A percentile compares a stretch with the other conserved stretches of the same genome.
phyloP scores from a whole-genome alignment of 1,140 invertebrate genomes.

The Mesaphorura yosii region DNA sequence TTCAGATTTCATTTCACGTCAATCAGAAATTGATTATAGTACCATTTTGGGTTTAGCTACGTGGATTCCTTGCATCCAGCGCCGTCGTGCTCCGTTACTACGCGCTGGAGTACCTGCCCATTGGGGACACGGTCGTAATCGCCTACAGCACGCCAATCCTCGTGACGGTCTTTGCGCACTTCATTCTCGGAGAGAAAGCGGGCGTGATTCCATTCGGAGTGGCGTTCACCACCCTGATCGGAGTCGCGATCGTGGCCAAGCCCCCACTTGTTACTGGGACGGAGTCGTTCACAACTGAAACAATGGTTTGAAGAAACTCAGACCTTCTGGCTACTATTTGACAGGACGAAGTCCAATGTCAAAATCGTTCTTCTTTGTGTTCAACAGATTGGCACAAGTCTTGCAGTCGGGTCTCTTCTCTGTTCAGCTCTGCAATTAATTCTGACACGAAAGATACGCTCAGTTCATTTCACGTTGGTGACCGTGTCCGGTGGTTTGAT shows the following conservation, averaged over 20 bases:
- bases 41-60: conserved; percentile 6
- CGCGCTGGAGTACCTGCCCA: not conserved
- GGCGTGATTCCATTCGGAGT: conserved; percentile 70
- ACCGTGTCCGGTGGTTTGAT: conserved; percentile 11
- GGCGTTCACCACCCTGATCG: conserved; percentile 65
- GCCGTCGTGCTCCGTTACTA: not conserved
- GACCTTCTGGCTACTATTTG: not conserved
- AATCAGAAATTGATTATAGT: too few relatives aligned
- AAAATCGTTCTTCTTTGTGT: too few relatives aligned
- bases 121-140: conserved; percentile 5
- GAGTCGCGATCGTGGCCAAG: conserved; percentile 70
- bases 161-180: conserved; percentile 72
- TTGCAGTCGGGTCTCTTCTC: conserved; percentile 11
- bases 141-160: conserved; percentile 52
- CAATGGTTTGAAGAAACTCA: too few relatives aligned
- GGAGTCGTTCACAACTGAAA: not conserved
- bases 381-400: conserved; percentile 8
- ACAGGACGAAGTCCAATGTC: too few relatives aligned
- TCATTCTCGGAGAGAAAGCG: conserved; percentile 79
- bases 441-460: conserved; percentile 13
- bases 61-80: not conserved
- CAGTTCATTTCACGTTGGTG: conserved; percentile 14
- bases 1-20: too few relatives aligned
- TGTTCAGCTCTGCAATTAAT: conserved; percentile 6
- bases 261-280: conserved; percentile 33